Evolutionary conservation across 2,113 vertebrate genomes (phyloP).

Genomic region (Ploceus nigricollis): DNA sequence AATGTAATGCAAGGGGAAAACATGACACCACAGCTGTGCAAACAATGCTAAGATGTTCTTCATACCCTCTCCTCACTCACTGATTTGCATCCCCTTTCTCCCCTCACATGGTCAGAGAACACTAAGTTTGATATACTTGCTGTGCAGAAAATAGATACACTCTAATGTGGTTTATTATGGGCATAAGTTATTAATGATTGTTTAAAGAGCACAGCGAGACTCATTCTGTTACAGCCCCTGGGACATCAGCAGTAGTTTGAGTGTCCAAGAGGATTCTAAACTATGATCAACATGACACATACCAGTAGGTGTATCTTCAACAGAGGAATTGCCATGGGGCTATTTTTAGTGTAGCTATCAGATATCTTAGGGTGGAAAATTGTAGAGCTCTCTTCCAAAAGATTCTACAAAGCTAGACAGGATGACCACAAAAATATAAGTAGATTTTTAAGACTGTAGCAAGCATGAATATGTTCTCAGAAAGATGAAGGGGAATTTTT

Average conservation of each 20-base stretch:
- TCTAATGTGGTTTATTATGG: not conserved
- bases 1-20: not conserved
- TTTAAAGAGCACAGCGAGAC: not conserved
- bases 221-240: not conserved
- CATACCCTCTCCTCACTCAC: not conserved
- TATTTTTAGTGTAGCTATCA: conserved; percentile 51
- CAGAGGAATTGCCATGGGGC: not conserved
- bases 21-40: not conserved
- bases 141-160: not conserved
- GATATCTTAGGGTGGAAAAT: conserved; percentile 51
- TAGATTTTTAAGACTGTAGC: not conserved
- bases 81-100: not conserved
- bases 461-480: not conserved
- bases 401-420: not conserved
- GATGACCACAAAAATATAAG: conserved; percentile 22
- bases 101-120: not conserved
- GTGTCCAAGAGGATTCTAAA: not conserved
- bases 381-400: conserved; percentile 27
- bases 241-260: not conserved
- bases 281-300: not conserved
- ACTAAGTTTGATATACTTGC: not conserved
- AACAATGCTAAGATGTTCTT: not conserved
- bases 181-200: not conserved
- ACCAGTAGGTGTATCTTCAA: conserved; percentile 53
- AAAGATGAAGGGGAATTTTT: not conserved